Conservation (phyloP, 2,888 invertebrate species). For the Panzeria rudis region DNA sequence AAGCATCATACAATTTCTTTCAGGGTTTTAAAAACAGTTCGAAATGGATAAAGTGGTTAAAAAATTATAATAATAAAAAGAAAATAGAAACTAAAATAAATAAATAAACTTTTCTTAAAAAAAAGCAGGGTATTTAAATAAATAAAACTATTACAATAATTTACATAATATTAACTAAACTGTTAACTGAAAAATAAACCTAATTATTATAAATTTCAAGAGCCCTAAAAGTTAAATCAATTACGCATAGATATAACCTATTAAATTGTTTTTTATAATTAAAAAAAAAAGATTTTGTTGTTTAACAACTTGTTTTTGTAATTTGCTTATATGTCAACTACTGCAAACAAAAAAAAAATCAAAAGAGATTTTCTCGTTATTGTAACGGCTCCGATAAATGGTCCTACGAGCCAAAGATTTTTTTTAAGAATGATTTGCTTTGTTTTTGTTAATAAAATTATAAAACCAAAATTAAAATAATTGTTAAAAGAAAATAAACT, state of each 20-base stretch:
- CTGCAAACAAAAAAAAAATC: slow-evolving; percentile 59
- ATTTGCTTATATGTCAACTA: slow-evolving; percentile 71
- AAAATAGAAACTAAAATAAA: slow-evolving; percentile 33
- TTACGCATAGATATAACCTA: slow-evolving; percentile 60
- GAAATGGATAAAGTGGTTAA: slow-evolving; percentile 39
- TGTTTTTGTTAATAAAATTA: slow-evolving; percentile 23
- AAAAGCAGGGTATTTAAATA: slow-evolving; percentile 57
- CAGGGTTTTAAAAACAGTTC: background rate
- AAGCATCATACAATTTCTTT: slow-evolving; percentile 41
- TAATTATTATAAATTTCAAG: slow-evolving; percentile 43
- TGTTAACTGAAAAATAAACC: slow-evolving; percentile 25
- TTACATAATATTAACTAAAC: slow-evolving; percentile 46
- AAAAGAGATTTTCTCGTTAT: slow-evolving; percentile 27
- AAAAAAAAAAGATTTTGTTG: slow-evolving; percentile 38
- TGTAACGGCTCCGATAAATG: slow-evolving; percentile 6
- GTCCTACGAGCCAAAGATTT: slow-evolving; percentile 27
- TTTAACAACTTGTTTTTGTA: no score
- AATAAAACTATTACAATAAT: slow-evolving; percentile 35
- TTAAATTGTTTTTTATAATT: slow-evolving; percentile 30
- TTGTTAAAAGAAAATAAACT: slow-evolving; percentile 30
- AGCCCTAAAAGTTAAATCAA: slow-evolving; percentile 59
- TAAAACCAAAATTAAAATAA: slow-evolving; percentile 39
- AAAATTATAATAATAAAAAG: slow-evolving; percentile 21
- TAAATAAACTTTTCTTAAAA: slow-evolving; percentile 19
- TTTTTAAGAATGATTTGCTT: slow-evolving; percentile 15